Conservation (phyloP, 2,888 invertebrate species). For the Oligia fasciuncula region DNA sequence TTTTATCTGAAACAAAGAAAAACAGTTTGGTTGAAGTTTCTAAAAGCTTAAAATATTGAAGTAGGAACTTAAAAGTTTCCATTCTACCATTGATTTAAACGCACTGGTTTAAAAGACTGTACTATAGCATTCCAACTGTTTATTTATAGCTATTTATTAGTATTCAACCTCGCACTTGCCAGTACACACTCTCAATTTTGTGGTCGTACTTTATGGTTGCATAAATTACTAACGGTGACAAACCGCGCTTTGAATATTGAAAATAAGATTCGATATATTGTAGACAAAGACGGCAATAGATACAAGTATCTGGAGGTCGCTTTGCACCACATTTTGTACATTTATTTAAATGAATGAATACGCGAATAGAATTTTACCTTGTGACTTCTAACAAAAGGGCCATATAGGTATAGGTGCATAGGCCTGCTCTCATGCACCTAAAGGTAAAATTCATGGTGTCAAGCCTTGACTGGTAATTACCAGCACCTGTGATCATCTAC, state of each 20-base stretch:
- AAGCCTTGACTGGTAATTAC: background rate
- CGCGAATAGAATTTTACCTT: background rate
- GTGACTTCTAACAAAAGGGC: background rate
- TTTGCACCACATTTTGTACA: background rate
- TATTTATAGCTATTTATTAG: conserved; percentile 33
- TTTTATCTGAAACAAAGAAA: conserved; percentile 92
- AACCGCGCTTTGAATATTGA: conserved; percentile 19
- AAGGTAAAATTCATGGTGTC: background rate
- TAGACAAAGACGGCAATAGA: background rate
- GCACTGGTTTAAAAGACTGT: background rate
- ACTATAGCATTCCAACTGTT: background rate
- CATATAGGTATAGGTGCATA: background rate
- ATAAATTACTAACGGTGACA: conserved; percentile 39
- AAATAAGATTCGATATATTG: conserved; percentile 15
- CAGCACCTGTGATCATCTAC: background rate
- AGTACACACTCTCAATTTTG: conserved; percentile 35
- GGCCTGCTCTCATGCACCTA: background rate
- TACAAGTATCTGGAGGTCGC: background rate
- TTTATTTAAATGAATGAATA: background rate
- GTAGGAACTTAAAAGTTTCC: background rate
- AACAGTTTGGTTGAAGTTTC: conserved; percentile 3
- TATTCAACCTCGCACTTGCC: conserved; percentile 35
- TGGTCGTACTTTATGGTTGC: conserved; percentile 21
- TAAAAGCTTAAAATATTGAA: conserved; percentile 9
- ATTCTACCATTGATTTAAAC: conserved; percentile 4